These are phyloP conservation scores for Psilopsiagon aymara DNA, from an alignment of 2,113 vertebrate species.

Conservation along the genomic window DNA sequence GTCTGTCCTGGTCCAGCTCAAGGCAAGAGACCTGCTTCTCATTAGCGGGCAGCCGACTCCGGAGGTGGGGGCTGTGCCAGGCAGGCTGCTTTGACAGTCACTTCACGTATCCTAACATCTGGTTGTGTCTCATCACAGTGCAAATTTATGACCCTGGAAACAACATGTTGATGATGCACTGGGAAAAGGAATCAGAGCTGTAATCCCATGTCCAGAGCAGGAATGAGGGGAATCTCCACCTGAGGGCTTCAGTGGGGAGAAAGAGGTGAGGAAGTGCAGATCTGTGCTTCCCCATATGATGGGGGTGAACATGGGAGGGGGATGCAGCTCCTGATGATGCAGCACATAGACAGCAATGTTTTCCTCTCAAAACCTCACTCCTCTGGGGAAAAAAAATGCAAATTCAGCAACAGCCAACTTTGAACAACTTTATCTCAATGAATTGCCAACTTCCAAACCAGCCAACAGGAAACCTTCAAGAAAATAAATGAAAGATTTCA, in stretches of 20 bases:
- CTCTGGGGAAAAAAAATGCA: not conserved
- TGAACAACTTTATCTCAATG: not conserved
- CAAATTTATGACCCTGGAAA: constrained; percentile 81
- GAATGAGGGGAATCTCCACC: not conserved
- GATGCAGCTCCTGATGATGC: not conserved
- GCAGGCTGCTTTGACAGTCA: constrained; percentile 64
- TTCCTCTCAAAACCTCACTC: not conserved
- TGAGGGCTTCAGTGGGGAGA: not conserved
- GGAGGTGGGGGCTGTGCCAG: constrained; percentile 24
- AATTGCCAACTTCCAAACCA: constrained; percentile 22
- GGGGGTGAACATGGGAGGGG: not conserved
- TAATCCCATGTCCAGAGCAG: constrained; percentile 48
- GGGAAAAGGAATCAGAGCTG: constrained; percentile 39
- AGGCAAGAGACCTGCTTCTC: constrained; percentile 52
- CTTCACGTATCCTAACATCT: constrained; percentile 76
- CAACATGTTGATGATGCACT: constrained; percentile 71
- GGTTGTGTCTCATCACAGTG: constrained; percentile 79
- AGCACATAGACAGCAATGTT: not conserved
- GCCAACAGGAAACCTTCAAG: not conserved
- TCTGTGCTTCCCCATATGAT: not conserved
- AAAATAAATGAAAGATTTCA: constrained; percentile 25
- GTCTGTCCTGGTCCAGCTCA: constrained; percentile 36
- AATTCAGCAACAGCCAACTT: constrained; percentile 51
- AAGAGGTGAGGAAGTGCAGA: constrained; percentile 16
- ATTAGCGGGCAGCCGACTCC: constrained; percentile 35